phyloP scores from a whole-genome alignment of 2,113 vertebrate genomes.

The Lasiurus cinereus region DNA sequence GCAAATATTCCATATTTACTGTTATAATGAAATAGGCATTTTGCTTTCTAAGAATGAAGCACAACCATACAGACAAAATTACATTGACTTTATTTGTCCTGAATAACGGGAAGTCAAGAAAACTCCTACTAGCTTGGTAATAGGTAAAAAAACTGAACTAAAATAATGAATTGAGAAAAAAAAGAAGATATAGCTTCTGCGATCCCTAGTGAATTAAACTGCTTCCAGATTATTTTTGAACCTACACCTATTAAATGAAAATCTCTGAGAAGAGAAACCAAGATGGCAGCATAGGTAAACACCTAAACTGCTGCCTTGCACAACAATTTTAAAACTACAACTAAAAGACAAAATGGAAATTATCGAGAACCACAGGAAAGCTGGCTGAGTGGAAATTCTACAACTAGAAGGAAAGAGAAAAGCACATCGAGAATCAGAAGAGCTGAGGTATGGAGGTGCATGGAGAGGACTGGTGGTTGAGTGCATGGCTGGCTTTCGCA shows the following conservation, averaged over 20 bases:
- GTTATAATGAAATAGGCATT: not conserved
- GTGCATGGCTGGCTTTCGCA: too few species aligned
- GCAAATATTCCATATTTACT: slow-evolving; percentile 18
- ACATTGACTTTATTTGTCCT: slow-evolving; percentile 6
- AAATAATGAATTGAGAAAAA: slow-evolving; percentile 36
- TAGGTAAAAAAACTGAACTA: slow-evolving; percentile 53
- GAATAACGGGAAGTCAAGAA: slow-evolving; percentile 38
- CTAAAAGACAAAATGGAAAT: too few species aligned
- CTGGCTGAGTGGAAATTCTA: too few species aligned
- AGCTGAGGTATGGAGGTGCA: too few species aligned
- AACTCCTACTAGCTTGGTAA: not conserved
- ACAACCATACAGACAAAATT: not conserved
- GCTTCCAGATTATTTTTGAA: slow-evolving; percentile 60
- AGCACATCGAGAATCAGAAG: too few species aligned
- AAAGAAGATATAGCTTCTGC: not conserved
- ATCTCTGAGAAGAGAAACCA: not conserved
- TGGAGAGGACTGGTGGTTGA: too few species aligned
- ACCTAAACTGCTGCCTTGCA: too few species aligned
- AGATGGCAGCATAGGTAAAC: too few species aligned
- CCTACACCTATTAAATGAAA: slow-evolving; percentile 62
- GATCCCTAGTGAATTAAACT: slow-evolving; percentile 35
- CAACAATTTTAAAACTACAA: too few species aligned
- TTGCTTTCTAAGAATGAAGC: not conserved
- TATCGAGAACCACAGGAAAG: too few species aligned
- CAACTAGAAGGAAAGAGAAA: too few species aligned